These are phyloP conservation scores for Andrena marginata DNA, from an alignment of 2,888 invertebrate genomes.

Conservation along the genomic window DNA sequence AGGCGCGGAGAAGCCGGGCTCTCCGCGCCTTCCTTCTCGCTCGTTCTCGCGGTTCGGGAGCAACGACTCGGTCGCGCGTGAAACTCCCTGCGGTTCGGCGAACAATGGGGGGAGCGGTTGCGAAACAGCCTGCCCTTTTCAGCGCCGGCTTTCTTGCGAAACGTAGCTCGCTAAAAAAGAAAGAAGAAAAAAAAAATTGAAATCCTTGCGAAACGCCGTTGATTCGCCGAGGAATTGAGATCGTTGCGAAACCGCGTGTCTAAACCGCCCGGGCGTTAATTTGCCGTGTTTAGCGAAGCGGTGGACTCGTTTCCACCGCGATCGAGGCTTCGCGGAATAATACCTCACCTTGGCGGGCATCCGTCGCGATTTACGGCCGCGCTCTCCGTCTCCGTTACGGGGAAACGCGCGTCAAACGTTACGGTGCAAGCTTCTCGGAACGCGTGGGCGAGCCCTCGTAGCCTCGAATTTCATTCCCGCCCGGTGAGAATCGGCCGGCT, in stretches of 20 bases:
- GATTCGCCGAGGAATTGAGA: constrained; percentile 4
- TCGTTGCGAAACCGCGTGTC: constrained; percentile 10
- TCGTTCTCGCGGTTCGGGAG: constrained; percentile 4
- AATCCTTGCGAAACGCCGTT: constrained; percentile 10
- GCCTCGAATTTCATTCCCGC: constrained; percentile 62
- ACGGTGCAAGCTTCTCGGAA: constrained; percentile 57
- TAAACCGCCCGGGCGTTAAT: neutral
- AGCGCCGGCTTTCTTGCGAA: constrained; percentile 11
- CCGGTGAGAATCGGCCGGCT: constrained; percentile 24
- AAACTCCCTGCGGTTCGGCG: neutral
- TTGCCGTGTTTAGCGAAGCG: neutral
- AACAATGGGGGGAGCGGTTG: constrained; percentile 29
- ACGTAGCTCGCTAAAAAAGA: neutral
- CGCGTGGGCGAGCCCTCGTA: constrained; percentile 23
- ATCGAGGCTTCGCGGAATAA: constrained; percentile 53
- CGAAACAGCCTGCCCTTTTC: constrained; percentile 17
- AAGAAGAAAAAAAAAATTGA: constrained; percentile 9
- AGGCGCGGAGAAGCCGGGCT: neutral
- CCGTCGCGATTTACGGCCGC: constrained; percentile 37
- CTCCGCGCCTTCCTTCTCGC: neutral
- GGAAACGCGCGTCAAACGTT: constrained; percentile 64
- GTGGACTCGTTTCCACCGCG: neutral
- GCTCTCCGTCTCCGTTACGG: constrained; percentile 54
- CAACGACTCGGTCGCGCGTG: constrained; percentile 14
- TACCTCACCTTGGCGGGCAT: constrained; percentile 51